These are phyloP conservation scores for Apus apus DNA, from an alignment of 2,113 vertebrate genomes.

Conservation along the genomic window DNA sequence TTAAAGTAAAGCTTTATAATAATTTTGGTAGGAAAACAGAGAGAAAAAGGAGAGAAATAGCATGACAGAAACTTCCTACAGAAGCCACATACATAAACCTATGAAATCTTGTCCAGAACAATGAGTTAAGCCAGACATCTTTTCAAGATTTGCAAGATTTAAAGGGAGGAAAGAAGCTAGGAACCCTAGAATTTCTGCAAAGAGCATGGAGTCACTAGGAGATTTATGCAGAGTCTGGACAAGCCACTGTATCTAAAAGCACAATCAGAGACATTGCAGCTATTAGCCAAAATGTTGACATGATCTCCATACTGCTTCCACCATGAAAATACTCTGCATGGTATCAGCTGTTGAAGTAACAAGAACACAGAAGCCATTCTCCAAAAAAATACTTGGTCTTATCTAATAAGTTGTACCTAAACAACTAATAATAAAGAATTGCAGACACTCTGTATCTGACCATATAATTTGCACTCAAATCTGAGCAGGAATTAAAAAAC, in stretches of 20 bases:
- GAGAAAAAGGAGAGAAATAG: not conserved
- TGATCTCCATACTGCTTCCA: not conserved
- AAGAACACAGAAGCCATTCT: not conserved
- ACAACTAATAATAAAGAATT: not conserved
- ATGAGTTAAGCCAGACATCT: not conserved
- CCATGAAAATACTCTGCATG: not conserved
- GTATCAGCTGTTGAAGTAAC: not conserved
- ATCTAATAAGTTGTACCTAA: not conserved
- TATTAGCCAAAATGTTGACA: not conserved
- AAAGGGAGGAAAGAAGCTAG: not conserved
- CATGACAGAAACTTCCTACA: not conserved
- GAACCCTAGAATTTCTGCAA: not conserved
- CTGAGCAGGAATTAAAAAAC: not conserved
- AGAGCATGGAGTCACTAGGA: not conserved
- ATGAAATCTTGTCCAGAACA: not conserved
- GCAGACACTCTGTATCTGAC: not conserved
- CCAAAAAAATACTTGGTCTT: not conserved
- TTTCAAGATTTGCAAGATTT: not conserved
- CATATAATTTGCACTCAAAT: rapidly evolving
- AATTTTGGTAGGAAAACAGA: not conserved
- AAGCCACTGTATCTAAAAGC: not conserved
- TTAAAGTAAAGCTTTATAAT: not conserved
- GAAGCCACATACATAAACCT: not conserved
- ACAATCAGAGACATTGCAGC: not conserved
- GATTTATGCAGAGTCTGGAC: not conserved